These are phyloP conservation scores for Delphinapterus leucas DNA, from an alignment of 2,113 vertebrate species.

Conservation along the genomic window DNA sequence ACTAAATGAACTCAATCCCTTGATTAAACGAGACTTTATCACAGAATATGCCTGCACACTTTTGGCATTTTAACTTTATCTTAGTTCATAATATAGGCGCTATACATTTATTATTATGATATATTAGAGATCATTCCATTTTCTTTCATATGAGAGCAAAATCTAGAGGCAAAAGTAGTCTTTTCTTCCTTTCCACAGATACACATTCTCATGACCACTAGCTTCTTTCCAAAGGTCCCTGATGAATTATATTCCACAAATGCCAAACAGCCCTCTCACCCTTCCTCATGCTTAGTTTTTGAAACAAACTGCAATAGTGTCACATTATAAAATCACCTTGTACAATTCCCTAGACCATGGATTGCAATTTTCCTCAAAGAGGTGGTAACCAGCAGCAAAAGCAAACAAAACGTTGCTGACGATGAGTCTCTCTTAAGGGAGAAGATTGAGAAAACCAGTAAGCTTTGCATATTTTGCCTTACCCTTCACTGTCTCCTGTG, in stretches of 20 bases:
- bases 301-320: constrained; percentile 62
- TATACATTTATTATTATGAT: constrained; percentile 29
- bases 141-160: neutral
- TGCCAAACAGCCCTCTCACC: neutral
- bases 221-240: neutral
- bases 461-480: neutral
- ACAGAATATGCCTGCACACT: neutral
- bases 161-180: neutral
- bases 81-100: neutral
- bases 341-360: constrained; percentile 50
- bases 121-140: neutral
- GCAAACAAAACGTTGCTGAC: constrained; percentile 32
- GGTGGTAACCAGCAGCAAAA: constrained; percentile 42
- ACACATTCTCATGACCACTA: neutral
- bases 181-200: neutral
- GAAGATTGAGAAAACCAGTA: neutral
- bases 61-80: constrained; percentile 45
- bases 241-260: neutral
- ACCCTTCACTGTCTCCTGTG: neutral
- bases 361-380: constrained; percentile 49
- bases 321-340: constrained; percentile 60
- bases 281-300: neutral
- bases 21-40: constrained; percentile 56
- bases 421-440: neutral
- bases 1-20: constrained; percentile 58